Percentiles rank a stretch among this genome's conserved stretches.
phyloP scores from a whole-genome alignment of 2,797 vertebrate genomes.

The Ctenosaura bakeri region DNA sequence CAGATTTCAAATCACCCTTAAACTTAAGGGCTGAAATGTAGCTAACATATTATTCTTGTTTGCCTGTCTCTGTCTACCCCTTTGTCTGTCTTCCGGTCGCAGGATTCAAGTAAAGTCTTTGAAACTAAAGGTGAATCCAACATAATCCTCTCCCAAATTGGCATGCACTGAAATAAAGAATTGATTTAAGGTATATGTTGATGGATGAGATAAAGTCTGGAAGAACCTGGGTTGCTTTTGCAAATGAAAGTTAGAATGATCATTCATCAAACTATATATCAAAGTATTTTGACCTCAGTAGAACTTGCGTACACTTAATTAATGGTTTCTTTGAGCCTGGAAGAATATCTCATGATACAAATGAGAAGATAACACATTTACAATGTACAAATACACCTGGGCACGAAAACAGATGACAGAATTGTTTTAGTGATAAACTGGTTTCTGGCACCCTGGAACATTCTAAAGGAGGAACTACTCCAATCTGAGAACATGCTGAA shows the following conservation, averaged over 20 bases:
- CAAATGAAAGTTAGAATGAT: background rate
- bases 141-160: background rate
- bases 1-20: conserved; percentile 14
- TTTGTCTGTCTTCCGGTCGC: background rate
- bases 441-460: background rate
- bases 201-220: conserved; percentile 14
- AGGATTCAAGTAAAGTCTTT: background rate
- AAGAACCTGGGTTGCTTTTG: background rate
- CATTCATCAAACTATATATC: conserved; percentile 8
- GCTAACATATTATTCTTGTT: background rate
- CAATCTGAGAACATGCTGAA: background rate
- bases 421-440: background rate
- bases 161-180: background rate
- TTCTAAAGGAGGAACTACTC: background rate
- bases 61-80: background rate
- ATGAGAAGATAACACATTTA: background rate
- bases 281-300: background rate
- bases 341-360: background rate
- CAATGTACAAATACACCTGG: background rate
- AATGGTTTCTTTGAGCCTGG: background rate
- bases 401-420: background rate
- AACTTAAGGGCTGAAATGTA: background rate
- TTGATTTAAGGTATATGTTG: background rate
- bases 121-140: conserved; percentile 11
- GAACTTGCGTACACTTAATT: background rate